Evolutionary conservation across 35 echinoderm and acorn worm species (phyloP), one percentile per base, ranked within the genome.

Genomic region (Heliocidaris tuberculata): DNA sequence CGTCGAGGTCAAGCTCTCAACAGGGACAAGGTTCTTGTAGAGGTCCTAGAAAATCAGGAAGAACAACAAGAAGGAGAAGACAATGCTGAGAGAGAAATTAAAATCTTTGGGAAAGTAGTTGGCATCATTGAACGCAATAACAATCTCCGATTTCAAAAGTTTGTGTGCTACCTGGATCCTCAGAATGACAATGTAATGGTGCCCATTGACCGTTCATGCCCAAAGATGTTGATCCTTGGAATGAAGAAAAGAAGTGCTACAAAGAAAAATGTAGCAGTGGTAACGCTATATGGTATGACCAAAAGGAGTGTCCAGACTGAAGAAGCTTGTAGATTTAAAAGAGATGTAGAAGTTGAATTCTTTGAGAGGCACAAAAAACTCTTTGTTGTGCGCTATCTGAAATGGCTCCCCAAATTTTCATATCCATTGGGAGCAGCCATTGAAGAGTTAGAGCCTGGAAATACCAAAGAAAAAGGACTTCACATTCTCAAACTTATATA

Each of bases 141-240:
- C 10, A 94, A 97, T 93, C 97, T 96, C 31, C 92, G 95, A 29
- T 93, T 96, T 13, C 94, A 91, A 48, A 97, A 99, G 60, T 92
- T 99, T 60, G 97, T 97, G 1, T 99, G 98, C 93, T 96, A 95
- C 31, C 86, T 99, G 52, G 98, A 99, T 96, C 95, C 86, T 32
- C 92, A 93, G 30, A 99, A 86, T 27, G 92, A 97, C 54, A 86
- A 95, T 86, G 31, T 99, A 13, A 99, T 99, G 98, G 97, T 96
- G 27, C 98, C 98, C 2, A 90, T 99, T 94, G 97, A 97, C 88
- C 88, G 95, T 30, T 96, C 92, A 6, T 99, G 94, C 48, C 98
- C 98, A 35, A 99, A 99, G 92, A 95, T 98, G 92, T 95, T 96
- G 27, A 96, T 60, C 59, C 89, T 27, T 31, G 92, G 7, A 65